These are phyloP conservation scores for Lycia hirtaria DNA, from an alignment of 2,888 invertebrate genomes.

Conservation along the genomic window DNA sequence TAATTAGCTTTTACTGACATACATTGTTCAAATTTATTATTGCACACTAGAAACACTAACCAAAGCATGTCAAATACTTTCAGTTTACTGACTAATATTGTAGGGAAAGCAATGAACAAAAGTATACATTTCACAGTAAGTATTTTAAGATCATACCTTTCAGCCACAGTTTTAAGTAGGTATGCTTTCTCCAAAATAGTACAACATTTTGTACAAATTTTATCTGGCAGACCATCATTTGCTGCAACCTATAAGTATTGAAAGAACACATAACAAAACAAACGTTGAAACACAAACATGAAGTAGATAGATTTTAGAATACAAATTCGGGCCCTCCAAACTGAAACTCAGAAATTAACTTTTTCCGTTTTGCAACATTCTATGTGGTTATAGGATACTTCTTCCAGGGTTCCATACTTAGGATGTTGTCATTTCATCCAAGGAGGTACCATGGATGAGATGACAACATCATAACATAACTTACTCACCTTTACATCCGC, in stretches of 20 bases:
- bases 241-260: slow-evolving; percentile 62
- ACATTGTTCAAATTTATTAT: too few relatives aligned
- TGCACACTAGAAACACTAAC: too few relatives aligned
- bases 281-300: background rate
- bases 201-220: slow-evolving; percentile 77
- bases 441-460: background rate
- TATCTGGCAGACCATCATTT: slow-evolving; percentile 80
- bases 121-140: too few relatives aligned
- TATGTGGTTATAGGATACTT: too few relatives aligned
- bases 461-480: background rate
- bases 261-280: background rate
- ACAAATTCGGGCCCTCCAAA: background rate
- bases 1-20: too few relatives aligned
- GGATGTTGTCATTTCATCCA: too few relatives aligned
- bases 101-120: too few relatives aligned
- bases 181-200: slow-evolving; percentile 77
- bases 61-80: too few relatives aligned
- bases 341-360: background rate
- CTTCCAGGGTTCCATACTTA: too few relatives aligned
- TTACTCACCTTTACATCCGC: slow-evolving; percentile 76
- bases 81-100: too few relatives aligned
- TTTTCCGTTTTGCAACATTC: background rate
- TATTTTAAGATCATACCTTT: slow-evolving; percentile 68
- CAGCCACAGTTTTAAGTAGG: slow-evolving; percentile 78
- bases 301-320: background rate